Conservation (phyloP, 2,797 vertebrate genomes). For the Chiloscyllium punctatum region DNA sequence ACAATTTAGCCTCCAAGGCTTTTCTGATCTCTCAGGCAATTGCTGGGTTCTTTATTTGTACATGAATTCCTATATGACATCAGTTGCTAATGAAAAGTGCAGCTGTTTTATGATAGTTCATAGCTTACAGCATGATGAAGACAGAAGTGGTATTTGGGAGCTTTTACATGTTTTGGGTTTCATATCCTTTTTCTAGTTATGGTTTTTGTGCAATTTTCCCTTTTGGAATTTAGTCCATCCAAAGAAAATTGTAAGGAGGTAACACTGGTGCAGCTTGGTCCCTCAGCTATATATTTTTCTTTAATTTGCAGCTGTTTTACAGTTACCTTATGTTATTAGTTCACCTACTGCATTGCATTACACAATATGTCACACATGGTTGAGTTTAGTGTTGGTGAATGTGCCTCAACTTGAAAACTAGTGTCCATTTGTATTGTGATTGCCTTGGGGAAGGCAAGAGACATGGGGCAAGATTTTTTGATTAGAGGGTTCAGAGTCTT, state of each 20-base stretch:
- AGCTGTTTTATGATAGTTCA: slow-evolving; percentile 23
- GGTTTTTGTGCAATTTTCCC: neutral
- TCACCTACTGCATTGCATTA: neutral
- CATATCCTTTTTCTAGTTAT: neutral
- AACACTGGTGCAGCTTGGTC: neutral
- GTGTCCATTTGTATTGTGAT: neutral
- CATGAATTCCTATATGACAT: neutral
- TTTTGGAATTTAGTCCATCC: neutral
- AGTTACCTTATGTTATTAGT: neutral
- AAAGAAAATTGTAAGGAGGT: neutral
- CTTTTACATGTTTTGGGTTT: neutral
- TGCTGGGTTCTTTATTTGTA: neutral
- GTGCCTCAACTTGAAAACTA: neutral
- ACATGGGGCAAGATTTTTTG: neutral
- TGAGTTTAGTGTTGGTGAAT: neutral
- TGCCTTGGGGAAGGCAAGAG: neutral
- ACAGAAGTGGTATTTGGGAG: neutral
- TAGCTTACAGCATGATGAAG: neutral
- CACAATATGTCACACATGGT: neutral
- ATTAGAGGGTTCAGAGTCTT: no score
- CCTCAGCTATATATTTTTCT: neutral
- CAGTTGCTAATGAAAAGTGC: neutral
- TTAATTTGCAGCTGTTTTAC: slow-evolving; percentile 19
- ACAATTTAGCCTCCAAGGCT: neutral
- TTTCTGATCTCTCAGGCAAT: neutral